Base-by-base conservation (phyloP, 2,113 vertebrate genomes). In the Scolopax mira region DNA sequence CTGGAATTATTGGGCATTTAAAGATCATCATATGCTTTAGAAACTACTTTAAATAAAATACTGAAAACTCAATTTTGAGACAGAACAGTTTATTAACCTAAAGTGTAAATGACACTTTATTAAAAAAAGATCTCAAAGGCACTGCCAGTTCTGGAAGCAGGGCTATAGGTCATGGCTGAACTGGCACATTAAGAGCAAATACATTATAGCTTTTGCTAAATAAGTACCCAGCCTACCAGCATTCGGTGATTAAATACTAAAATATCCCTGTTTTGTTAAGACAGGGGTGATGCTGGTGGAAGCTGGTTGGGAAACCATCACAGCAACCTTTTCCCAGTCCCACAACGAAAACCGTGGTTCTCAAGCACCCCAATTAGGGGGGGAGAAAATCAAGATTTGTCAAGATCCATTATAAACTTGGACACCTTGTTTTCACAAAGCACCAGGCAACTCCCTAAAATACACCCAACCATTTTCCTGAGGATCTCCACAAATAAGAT, bases 201-300 rank as follows among this genome's bases (percentile, higher is more conserved):
- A 10, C 1, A 35, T 8, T 1, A 3, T 1, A 11, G 30, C 14
- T 64, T 55, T 41, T 35, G 49, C 35, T 51, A 51, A 39, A 3
- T 9, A 22, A 37, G 8, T 9, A 18, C n/a, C 5, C 48, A 55
- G 23, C 71, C 55, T 27, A 2, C 46, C 48, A 33, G 46, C 48
- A 5, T 1, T 18, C 0, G 0, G 16, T 8, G n/a, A 48, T 48
- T 48, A 48, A 48, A 48, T 48, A 39, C 49, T 41, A 2, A 30
- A 24, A 54, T 2, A 14, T 9, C 3, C 13, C 21, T 12, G 5
- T 11, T 46, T 46, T 31, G 10, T 42, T 33, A 28, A 15, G 30
- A 12, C 13, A 9, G 41, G 28, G 4, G 2, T 0, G 13, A 23
- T n/a, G 41, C 60, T 51, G 46, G 11, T 39, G 24, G 35, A 19